phyloP scores from a whole-genome alignment of 2,113 vertebrate species.

The Abramis brama region DNA sequence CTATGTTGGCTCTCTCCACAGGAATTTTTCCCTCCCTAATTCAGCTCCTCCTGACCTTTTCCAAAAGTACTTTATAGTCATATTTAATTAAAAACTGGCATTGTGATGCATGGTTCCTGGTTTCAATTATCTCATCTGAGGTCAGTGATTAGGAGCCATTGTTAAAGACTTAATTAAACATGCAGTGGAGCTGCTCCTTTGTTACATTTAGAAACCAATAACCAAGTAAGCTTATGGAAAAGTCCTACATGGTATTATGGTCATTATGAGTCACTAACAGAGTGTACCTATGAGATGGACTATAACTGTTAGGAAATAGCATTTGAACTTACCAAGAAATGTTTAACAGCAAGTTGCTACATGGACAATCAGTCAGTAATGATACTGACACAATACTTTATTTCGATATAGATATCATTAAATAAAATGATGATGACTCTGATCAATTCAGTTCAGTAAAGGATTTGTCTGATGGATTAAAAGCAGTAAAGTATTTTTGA shows the following conservation, averaged over 20 bases:
- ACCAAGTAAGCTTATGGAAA: slow-evolving; percentile 24
- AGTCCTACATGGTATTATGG: slow-evolving; percentile 6
- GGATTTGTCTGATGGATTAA: not conserved
- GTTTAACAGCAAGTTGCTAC: not conserved
- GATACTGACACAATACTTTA: not conserved
- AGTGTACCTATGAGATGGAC: not conserved
- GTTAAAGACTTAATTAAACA: slow-evolving; percentile 58
- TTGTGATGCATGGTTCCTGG: slow-evolving; percentile 61
- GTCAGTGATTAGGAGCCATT: slow-evolving; percentile 58
- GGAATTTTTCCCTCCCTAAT: slow-evolving; percentile 58
- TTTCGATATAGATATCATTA: not conserved
- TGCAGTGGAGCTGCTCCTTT: slow-evolving; percentile 42
- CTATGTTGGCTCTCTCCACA: slow-evolving; percentile 57
- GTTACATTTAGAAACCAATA: slow-evolving; percentile 51
- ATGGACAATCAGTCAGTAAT: not conserved
- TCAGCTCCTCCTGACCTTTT: slow-evolving; percentile 67
- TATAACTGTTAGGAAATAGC: not conserved
- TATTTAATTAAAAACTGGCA: slow-evolving; percentile 73
- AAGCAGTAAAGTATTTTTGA: not conserved
- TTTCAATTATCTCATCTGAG: slow-evolving; percentile 62
- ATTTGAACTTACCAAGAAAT: not conserved
- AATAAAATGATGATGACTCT: not conserved
- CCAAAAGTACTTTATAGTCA: slow-evolving; percentile 65
- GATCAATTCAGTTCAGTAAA: not conserved
- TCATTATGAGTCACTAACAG: slow-evolving; percentile 23